These are phyloP conservation scores for Hirudo medicinalis DNA, from an alignment of 1,140 invertebrate genomes.

Conservation along the genomic window DNA sequence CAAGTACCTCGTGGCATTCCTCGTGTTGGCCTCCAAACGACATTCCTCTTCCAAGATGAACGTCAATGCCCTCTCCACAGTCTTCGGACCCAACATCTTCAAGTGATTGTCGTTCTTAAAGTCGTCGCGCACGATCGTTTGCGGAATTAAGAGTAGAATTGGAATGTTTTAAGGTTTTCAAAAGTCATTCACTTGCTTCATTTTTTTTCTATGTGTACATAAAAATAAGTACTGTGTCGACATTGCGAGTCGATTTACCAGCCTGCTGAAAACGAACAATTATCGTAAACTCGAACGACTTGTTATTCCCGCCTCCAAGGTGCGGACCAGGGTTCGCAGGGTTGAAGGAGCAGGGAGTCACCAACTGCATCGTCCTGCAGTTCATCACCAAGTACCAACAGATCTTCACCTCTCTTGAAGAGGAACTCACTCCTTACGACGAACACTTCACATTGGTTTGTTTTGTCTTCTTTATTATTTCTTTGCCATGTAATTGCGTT, in stretches of 20 bases:
- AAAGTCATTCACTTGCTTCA: too few relatives aligned
- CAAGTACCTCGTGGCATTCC: slow-evolving; percentile 38
- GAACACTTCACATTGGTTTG: not conserved
- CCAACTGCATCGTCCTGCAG: slow-evolving; percentile 39
- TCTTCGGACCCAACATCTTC: slow-evolving; percentile 44
- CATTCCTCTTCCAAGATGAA: slow-evolving; percentile 41
- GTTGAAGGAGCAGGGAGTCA: slow-evolving; percentile 40
- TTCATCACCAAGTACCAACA: slow-evolving; percentile 39
- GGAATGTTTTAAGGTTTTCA: too few relatives aligned
- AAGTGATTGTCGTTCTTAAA: slow-evolving; percentile 28
- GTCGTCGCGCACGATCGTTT: not conserved
- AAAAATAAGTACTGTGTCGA: too few relatives aligned
- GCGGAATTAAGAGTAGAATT: too few relatives aligned
- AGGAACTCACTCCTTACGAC: slow-evolving; percentile 1
- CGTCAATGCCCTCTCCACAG: slow-evolving; percentile 40
- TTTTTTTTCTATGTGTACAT: too few relatives aligned
- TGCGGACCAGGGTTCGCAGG: slow-evolving; percentile 35
- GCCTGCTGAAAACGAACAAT: not conserved
- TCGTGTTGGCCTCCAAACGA: slow-evolving; percentile 35
- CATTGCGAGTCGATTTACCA: too few relatives aligned
- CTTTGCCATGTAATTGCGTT: too few relatives aligned
- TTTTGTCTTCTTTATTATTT: too few relatives aligned
- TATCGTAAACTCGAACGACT: not conserved
- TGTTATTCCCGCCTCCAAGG: slow-evolving; percentile 22
- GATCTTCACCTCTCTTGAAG: slow-evolving; percentile 31